Evolutionary conservation across 2,113 vertebrate genomes (phyloP), one percentile per base, ranked within the genome.

Genomic region (Podilymbus podiceps): DNA sequence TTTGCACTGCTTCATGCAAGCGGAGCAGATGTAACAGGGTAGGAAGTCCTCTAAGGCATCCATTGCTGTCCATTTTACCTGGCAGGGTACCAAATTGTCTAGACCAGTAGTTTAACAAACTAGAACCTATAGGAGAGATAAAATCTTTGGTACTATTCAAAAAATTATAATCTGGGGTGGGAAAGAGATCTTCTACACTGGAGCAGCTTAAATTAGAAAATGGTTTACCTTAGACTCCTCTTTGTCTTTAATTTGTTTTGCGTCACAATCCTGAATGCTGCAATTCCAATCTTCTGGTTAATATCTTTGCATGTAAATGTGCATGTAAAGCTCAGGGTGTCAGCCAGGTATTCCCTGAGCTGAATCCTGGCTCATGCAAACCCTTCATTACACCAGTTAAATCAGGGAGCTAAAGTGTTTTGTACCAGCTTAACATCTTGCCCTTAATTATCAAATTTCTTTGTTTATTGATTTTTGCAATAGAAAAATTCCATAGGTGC

Each of bases 91-190:
- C 31, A 75, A 55, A 47, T 14, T 76, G 15, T 66, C 38, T 18
- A 62, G 31, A 67, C 19, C 42, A 73, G 30, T 58, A 73, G 31
- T 30, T 88, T 28, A 74, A 25, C 13, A 67, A 75, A 31, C 6
- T 38, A 60, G n/a, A 90, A 55, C 21, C 4, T 60, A 25, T 3
- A 85, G 33, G 88, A 58, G 46, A 93, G 18, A 35, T 8, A 40
- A 68, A 66, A 56, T 50, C 9, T 75, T 63, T 62, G 20, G 3
- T 58, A 13, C 30, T 31, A 6, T 42, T 86, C 0, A 68, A 71
- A 89, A 92, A 76, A 46, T 28, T 0, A 28, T 2, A 46, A 0
- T 69, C 58, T 13, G 6, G 11, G 0, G 4, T 38, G 20, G 16
- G 35, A 82, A 44, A 64, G 19, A 77, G 40, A 31, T 74, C 77